These are phyloP conservation scores for Mormyrops attenuatus DNA, from an alignment of 2,797 vertebrate species.

Conservation along the genomic window DNA sequence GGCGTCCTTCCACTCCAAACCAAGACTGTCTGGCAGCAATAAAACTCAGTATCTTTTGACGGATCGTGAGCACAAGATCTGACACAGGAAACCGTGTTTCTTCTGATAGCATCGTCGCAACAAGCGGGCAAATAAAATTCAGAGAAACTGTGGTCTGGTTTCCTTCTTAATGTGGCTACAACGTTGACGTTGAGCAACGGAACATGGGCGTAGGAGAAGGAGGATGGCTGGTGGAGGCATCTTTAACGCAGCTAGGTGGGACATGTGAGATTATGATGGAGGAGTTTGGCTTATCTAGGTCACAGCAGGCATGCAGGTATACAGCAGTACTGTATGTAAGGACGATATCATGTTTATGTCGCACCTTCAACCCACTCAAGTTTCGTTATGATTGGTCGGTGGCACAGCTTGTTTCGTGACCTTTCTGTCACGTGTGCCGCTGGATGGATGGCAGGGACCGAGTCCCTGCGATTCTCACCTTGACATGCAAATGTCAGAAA, in stretches of 20 bases:
- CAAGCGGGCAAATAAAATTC: not conserved
- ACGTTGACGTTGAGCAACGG: not conserved
- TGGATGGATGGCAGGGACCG: not conserved
- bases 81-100: conserved; percentile 15
- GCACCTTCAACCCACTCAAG: conserved; percentile 6
- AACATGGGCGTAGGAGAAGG: not conserved
- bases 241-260: not conserved
- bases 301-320: not conserved
- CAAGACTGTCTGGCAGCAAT: not conserved
- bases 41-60: not conserved
- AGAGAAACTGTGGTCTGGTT: not conserved
- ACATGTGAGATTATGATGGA: not conserved
- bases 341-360: not conserved
- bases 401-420: not conserved
- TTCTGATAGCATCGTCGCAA: not conserved
- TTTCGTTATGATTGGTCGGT: not conserved
- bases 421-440: not conserved
- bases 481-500: not conserved
- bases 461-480: not conserved
- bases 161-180: not conserved
- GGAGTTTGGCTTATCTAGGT: not conserved
- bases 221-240: not conserved
- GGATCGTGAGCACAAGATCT: not conserved
- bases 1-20: not conserved
- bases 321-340: not conserved